These are phyloP conservation scores for Catocala fraxini DNA, from an alignment of 2,888 invertebrate genomes.

Conservation along the genomic window DNA sequence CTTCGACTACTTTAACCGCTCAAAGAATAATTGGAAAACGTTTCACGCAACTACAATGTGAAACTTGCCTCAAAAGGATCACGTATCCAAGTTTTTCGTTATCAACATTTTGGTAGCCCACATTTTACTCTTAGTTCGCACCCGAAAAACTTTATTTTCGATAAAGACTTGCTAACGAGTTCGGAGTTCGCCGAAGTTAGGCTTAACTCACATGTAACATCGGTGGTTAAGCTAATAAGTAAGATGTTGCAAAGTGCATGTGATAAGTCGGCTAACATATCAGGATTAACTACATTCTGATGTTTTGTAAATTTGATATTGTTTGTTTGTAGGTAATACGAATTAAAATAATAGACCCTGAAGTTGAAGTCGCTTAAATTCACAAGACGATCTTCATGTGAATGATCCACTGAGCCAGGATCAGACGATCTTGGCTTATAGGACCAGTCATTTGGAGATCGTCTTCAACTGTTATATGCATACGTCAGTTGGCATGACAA, in stretches of 20 bases:
- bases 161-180: conserved; percentile 75
- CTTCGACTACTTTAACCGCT: conserved; percentile 10
- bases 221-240: not conserved
- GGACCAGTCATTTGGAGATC: too few species aligned
- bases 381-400: too few species aligned
- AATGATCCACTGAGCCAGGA: too few species aligned
- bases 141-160: conserved; percentile 63
- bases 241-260: too few species aligned
- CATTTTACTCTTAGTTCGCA: conserved; percentile 53
- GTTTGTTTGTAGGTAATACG: too few species aligned
- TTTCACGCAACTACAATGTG: conserved; percentile 43
- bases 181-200: conserved; percentile 60
- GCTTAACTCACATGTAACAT: conserved; percentile 36
- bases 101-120: conserved; percentile 64
- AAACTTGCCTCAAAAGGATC: conserved; percentile 66
- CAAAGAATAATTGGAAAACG: conserved; percentile 47
- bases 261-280: not conserved
- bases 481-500: too few species aligned
- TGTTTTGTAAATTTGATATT: too few species aligned
- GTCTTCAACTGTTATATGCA: too few species aligned
- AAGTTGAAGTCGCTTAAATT: too few species aligned
- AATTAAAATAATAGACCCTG: too few species aligned
- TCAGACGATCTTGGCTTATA: too few species aligned
- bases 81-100: conserved; percentile 70
- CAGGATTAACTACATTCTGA: too few species aligned